Conservation (phyloP, 92 coral and sea anemone genomes). For the Epizoanthus illoricatus region DNA sequence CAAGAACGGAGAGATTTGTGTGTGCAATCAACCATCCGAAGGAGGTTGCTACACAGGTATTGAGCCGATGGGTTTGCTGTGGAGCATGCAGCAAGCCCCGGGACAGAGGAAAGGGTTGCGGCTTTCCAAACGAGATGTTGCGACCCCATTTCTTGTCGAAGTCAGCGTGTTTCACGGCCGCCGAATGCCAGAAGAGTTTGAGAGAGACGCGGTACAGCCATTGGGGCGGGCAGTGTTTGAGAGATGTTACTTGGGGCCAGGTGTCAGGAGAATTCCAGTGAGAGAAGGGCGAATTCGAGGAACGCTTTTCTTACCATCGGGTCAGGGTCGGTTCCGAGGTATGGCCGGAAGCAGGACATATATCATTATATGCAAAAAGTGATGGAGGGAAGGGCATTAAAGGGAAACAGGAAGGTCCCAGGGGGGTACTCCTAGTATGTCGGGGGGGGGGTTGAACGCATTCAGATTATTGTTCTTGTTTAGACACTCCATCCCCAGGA, state of each 20-base stretch:
- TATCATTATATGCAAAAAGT: no score
- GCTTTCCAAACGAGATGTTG: slow-evolving; percentile 49
- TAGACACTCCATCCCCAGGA: no score
- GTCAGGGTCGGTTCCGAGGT: slow-evolving; percentile 28
- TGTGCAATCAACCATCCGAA: slow-evolving; percentile 40
- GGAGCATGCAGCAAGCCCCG: slow-evolving; percentile 57
- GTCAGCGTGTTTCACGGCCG: slow-evolving; percentile 26
- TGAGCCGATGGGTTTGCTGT: slow-evolving; percentile 60
- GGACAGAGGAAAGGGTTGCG: slow-evolving; percentile 56
- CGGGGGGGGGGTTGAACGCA: no score
- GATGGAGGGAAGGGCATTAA: no score
- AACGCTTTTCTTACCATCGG: slow-evolving; percentile 27
- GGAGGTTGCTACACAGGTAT: slow-evolving; percentile 57
- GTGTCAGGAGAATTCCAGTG: slow-evolving; percentile 22
- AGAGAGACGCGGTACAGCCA: not conserved
- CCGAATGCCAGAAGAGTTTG: not conserved
- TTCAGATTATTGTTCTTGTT: no score
- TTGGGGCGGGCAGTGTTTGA: slow-evolving; percentile 13
- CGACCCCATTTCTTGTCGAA: slow-evolving; percentile 45
- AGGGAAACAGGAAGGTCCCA: no score
- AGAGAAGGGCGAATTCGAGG: not conserved
- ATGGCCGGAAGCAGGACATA: not conserved
- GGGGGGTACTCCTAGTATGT: no score
- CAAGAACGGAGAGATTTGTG: slow-evolving; percentile 33
- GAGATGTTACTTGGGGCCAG: slow-evolving; percentile 26